Evolutionary conservation across 2,113 vertebrate species (phyloP).

Genomic region (Pseudorhombus dupliciocellatus): DNA sequence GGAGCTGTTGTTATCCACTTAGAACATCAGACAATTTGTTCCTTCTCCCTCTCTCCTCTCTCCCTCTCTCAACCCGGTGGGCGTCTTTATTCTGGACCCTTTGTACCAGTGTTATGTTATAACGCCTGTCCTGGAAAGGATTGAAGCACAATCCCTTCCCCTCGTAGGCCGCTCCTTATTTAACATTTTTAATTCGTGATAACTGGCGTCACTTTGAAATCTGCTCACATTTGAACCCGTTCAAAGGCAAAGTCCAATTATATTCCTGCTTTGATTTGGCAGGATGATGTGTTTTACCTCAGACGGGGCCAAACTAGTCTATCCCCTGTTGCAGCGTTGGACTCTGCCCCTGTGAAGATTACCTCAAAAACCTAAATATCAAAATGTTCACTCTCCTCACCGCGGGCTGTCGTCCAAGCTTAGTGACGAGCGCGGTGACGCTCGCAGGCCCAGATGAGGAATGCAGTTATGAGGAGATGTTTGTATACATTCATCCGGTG

Average conservation of each 20-base stretch:
- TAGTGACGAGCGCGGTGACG: conserved; percentile 59
- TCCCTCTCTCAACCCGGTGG: conserved; percentile 57
- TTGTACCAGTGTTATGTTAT: conserved; percentile 39
- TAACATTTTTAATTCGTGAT: not conserved
- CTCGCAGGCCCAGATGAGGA: conserved; percentile 78
- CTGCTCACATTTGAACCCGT: not conserved
- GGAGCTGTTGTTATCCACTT: conserved; percentile 82
- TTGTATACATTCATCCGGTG: conserved; percentile 83
- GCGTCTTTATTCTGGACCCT: conserved; percentile 58
- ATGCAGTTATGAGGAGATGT: conserved; percentile 82
- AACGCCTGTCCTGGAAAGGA: conserved; percentile 22
- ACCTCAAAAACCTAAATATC: conserved; percentile 45
- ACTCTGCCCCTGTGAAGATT: conserved; percentile 8
- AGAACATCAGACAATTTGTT: conserved; percentile 76
- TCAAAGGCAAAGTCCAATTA: not conserved
- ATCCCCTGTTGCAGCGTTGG: not conserved
- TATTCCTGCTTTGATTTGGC: not conserved
- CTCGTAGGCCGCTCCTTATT: not conserved
- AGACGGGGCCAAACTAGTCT: conserved; percentile 23
- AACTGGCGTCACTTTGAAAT: not conserved
- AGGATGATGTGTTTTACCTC: conserved; percentile 4
- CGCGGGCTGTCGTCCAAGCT: conserved; percentile 34
- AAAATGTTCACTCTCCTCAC: conserved; percentile 25
- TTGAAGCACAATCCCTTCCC: conserved; percentile 7
- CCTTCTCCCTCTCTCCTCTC: conserved; percentile 57